These are phyloP conservation scores for Enteromius mattozi DNA, from an alignment of 2,797 vertebrate species.

Conservation along the genomic window DNA sequence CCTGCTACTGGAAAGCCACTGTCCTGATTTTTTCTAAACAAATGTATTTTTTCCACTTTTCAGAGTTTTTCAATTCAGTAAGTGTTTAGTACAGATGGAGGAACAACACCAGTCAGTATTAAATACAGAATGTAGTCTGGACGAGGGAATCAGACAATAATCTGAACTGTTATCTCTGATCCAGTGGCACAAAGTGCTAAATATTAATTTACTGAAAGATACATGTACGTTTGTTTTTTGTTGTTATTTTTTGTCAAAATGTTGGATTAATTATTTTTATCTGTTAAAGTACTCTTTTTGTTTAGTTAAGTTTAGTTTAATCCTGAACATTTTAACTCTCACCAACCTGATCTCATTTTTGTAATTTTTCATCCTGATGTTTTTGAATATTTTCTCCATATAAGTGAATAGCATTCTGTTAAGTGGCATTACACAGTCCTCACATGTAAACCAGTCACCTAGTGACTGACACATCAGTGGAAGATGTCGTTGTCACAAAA, in stretches of 20 bases:
- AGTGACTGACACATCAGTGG: not conserved
- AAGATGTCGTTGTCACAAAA: slow-evolving; percentile 17
- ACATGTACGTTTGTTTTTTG: not conserved
- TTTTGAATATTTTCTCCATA: not conserved
- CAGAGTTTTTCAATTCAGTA: not conserved
- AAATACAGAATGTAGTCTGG: slow-evolving; percentile 24
- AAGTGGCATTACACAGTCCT: not conserved
- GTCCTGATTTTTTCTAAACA: not conserved
- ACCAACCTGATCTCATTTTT: not conserved
- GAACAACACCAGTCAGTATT: slow-evolving; percentile 10
- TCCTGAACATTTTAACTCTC: not conserved
- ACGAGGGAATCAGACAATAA: not conserved
- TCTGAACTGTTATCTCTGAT: slow-evolving; percentile 4
- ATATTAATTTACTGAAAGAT: not conserved
- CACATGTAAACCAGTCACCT: not conserved
- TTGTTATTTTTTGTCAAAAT: not conserved
- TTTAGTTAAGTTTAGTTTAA: not conserved
- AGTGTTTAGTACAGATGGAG: not conserved
- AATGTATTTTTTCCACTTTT: not conserved
- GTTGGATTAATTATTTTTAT: not conserved
- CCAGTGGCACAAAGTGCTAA: not conserved
- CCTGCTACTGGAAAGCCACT: not conserved
- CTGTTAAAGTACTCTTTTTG: not conserved
- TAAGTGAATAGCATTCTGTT: slow-evolving; percentile 5
- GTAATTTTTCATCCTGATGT: not conserved